Conservation (phyloP, 2,113 vertebrate species). For the Diphyllodes magnificus region DNA sequence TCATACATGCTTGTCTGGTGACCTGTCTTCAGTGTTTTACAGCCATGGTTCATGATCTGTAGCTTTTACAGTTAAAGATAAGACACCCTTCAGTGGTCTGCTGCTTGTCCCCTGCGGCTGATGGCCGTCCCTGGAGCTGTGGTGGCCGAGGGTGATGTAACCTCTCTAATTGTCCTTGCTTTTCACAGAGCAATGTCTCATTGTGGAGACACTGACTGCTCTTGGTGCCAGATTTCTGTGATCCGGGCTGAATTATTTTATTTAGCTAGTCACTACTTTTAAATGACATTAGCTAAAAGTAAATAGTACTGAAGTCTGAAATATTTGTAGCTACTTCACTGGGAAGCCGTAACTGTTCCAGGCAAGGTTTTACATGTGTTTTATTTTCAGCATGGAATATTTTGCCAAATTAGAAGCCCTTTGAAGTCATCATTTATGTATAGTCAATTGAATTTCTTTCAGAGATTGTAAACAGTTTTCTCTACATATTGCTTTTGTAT, state of each 20-base stretch:
- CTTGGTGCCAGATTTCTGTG: not conserved
- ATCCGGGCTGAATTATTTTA: not conserved
- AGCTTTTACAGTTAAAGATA: not conserved
- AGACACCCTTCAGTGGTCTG: not conserved
- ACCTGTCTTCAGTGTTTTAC: not conserved
- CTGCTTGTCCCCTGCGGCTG: not conserved
- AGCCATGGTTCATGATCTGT: not conserved
- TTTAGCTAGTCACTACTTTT: not conserved
- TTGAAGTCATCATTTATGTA: not conserved
- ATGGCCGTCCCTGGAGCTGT: rapidly evolving
- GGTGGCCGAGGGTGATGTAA: not conserved
- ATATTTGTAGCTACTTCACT: not conserved
- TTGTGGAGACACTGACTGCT: not conserved
- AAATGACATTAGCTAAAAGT: not conserved
- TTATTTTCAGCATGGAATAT: not conserved
- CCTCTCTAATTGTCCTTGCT: not conserved
- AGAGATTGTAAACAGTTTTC: not conserved
- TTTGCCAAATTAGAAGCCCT: not conserved
- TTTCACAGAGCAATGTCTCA: not conserved
- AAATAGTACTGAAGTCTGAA: not conserved
- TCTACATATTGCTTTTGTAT: not conserved
- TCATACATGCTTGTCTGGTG: not conserved
- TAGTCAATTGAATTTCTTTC: not conserved
- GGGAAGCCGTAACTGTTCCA: not conserved
- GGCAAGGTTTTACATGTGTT: not conserved